Percentiles rank a stretch among this genome's conserved stretches.
Conservation (phyloP, 2,888 invertebrate genomes). For the Palloptera scutellata region DNA sequence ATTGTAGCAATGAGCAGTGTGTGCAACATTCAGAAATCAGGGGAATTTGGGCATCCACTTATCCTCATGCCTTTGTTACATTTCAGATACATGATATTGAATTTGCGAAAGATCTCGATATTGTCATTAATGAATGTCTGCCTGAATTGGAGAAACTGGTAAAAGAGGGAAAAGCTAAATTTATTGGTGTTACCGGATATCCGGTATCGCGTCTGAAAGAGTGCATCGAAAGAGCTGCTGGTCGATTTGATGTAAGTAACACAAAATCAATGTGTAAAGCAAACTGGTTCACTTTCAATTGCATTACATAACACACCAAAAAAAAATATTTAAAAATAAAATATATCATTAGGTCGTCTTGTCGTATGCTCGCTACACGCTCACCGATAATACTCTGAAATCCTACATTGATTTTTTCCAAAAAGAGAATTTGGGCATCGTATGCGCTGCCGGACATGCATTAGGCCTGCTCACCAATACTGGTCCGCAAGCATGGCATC, state of each 20-base stretch:
- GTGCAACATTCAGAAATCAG: too few relatives aligned
- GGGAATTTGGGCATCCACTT: too few relatives aligned
- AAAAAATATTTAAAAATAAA: too few relatives aligned
- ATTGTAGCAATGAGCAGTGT: not conserved
- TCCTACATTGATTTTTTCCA: slow-evolving; percentile 73
- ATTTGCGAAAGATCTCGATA: slow-evolving; percentile 78
- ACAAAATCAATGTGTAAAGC: not conserved
- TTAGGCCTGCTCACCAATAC: slow-evolving; percentile 83
- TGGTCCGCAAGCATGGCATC: slow-evolving; percentile 84
- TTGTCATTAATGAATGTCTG: slow-evolving; percentile 84
- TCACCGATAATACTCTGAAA: slow-evolving; percentile 80
- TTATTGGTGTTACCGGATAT: slow-evolving; percentile 89
- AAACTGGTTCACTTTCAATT: too few relatives aligned
- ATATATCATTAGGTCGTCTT: slow-evolving; percentile 40
- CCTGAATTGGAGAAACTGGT: slow-evolving; percentile 81
- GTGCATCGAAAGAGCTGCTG: slow-evolving; percentile 71
- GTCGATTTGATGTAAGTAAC: slow-evolving; percentile 57
- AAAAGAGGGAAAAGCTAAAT: slow-evolving; percentile 75
- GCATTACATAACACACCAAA: not conserved
- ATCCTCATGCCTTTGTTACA: not conserved
- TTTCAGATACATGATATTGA: slow-evolving; percentile 90
- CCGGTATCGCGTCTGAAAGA: slow-evolving; percentile 80
- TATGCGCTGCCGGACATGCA: slow-evolving; percentile 83
- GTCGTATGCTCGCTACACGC: slow-evolving; percentile 80
- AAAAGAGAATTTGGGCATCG: slow-evolving; percentile 73